A percentile compares a stretch with the other conserved stretches of the same genome.
Conservation (phyloP, 2,113 vertebrate genomes). For the Herpailurus yagouaroundi region DNA sequence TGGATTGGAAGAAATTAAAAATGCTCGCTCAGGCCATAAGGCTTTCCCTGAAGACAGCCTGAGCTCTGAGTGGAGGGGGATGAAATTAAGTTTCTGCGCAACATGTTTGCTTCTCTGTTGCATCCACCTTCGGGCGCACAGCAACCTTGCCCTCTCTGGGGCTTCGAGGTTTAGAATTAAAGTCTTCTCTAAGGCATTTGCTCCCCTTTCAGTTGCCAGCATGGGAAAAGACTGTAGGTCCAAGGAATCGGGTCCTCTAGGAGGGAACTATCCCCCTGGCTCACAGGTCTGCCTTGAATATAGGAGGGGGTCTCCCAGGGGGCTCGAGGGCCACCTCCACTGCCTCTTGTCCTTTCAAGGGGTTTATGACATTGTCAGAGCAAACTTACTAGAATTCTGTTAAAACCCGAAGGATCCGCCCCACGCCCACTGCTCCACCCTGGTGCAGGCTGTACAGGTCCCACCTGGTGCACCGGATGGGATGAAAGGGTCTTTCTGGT, state of each 20-base stretch:
- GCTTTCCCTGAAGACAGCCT: not conserved
- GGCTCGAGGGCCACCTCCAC: not conserved
- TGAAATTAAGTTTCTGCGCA: not conserved
- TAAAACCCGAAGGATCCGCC: not conserved
- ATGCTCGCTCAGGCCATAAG: not conserved
- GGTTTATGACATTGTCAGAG: not conserved
- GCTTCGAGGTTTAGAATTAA: not conserved
- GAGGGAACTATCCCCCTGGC: not conserved
- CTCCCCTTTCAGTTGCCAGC: not conserved
- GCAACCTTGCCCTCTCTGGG: not conserved
- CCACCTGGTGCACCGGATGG: not conserved
- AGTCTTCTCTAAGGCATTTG: not conserved
- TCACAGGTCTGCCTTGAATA: not conserved
- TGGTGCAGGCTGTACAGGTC: too few relatives aligned
- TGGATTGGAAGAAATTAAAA: not conserved
- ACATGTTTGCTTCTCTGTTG: not conserved
- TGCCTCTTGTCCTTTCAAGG: not conserved
- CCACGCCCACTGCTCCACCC: not conserved
- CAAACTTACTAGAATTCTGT: not conserved
- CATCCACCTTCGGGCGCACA: not conserved
- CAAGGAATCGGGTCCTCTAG: not conserved
- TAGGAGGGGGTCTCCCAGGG: not conserved
- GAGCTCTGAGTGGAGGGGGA: not conserved
- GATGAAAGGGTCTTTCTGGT: not conserved
- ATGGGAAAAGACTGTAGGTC: not conserved